These are phyloP conservation scores for Rutilus rutilus DNA, from an alignment of 2,113 vertebrate species.

Conservation along the genomic window DNA sequence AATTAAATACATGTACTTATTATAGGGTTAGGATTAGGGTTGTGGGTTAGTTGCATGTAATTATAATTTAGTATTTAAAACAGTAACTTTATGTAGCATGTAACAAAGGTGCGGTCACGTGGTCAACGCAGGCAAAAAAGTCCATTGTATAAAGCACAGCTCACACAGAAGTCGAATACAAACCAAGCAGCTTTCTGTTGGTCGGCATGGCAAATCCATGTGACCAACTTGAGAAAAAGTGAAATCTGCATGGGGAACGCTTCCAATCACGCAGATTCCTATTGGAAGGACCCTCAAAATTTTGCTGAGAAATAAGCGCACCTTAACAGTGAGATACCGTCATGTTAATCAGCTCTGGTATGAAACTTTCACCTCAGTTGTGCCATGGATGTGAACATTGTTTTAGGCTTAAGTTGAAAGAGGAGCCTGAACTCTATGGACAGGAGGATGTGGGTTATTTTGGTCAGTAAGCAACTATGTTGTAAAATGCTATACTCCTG, in stretches of 20 bases:
- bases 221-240: no score
- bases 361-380: background rate
- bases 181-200: background rate
- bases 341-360: no score
- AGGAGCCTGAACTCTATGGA: background rate
- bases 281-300: background rate
- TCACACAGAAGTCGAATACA: background rate
- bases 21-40: no score
- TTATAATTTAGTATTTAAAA: no score
- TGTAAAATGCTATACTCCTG: background rate
- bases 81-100: no score
- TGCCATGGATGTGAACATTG: background rate
- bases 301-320: background rate
- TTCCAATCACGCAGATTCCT: background rate
- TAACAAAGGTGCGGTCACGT: no score
- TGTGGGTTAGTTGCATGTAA: no score
- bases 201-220: background rate
- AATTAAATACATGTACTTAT: no score
- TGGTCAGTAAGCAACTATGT: background rate
- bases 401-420: background rate
- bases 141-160: background rate
- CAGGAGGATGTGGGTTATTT: background rate
- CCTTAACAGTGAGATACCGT: background rate
- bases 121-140: no score
- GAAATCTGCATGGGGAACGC: no score